Evolutionary conservation across 2,797 vertebrate genomes (phyloP).

Genomic region (Podargus strigoides): DNA sequence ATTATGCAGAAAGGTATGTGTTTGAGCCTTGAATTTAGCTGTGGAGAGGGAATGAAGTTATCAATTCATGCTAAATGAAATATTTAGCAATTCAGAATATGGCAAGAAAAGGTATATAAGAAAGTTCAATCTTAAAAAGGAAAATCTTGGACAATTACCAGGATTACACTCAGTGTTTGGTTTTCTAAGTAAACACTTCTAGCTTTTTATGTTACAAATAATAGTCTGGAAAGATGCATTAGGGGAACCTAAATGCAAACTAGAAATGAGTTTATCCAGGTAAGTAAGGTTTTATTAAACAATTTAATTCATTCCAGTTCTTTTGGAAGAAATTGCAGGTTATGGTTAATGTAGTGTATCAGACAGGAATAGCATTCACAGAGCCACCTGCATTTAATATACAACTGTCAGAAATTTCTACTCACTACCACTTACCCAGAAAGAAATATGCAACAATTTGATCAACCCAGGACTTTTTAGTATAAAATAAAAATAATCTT

Average conservation of each 20-base stretch:
- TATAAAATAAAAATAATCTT: conserved; percentile 1
- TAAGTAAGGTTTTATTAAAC: conserved; percentile 79
- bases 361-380: conserved; percentile 71
- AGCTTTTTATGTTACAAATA: conserved; percentile 64
- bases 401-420: conserved; percentile 74
- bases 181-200: conserved; percentile 69
- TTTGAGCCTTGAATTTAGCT: neutral
- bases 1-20: neutral
- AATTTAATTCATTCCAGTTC: conserved; percentile 80
- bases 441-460: conserved; percentile 59
- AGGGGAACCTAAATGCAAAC: conserved; percentile 61
- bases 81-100: conserved; percentile 26
- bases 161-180: conserved; percentile 70
- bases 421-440: conserved; percentile 67
- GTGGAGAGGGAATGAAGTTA: conserved; percentile 16
- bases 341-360: conserved; percentile 79
- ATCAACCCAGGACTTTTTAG: conserved; percentile 36
- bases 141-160: conserved; percentile 72
- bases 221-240: conserved; percentile 68
- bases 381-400: conserved; percentile 79
- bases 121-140: conserved; percentile 42
- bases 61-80: conserved; percentile 38
- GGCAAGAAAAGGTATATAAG: conserved; percentile 64
- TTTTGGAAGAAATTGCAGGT: conserved; percentile 74
- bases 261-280: conserved; percentile 77